Conservation (phyloP, 2,113 vertebrate genomes). For the Pithys albifrons region DNA sequence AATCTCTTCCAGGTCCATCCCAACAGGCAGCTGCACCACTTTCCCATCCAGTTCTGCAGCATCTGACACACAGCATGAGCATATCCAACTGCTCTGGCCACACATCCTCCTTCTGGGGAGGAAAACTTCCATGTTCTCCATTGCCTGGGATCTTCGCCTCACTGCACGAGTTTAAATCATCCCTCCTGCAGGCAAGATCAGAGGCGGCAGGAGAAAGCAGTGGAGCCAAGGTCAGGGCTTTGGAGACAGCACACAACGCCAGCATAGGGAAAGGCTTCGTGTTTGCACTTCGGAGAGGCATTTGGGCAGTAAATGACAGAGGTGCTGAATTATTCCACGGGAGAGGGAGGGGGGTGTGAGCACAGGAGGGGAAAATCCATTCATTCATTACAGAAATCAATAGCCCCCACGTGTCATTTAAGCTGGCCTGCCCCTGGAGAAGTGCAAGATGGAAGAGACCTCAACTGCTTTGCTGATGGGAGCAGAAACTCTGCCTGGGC, state of each 20-base stretch:
- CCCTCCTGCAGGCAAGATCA: neutral
- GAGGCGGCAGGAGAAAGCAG: neutral
- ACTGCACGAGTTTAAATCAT: neutral
- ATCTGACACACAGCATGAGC: neutral
- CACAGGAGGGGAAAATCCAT: constrained; percentile 26
- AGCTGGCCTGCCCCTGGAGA: constrained; percentile 2
- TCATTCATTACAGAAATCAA: constrained; percentile 31
- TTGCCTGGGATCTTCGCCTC: neutral
- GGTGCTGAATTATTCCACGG: neutral
- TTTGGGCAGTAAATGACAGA: constrained; percentile 37
- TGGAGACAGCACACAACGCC: neutral
- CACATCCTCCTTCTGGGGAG: neutral
- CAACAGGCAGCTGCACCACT: neutral
- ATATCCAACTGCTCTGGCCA: neutral
- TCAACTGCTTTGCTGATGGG: constrained; percentile 24
- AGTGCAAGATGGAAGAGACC: constrained; percentile 28
- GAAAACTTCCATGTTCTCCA: neutral
- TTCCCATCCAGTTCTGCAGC: neutral
- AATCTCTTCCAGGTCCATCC: neutral
- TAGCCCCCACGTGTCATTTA: neutral
- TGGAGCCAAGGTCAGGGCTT: neutral
- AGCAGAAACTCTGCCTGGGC: neutral
- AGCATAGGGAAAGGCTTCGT: neutral
- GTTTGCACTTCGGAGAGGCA: neutral
- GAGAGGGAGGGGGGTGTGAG: neutral